Base-by-base conservation (phyloP, 2,797 vertebrate genomes). In the Anabacerthia variegaticeps region DNA sequence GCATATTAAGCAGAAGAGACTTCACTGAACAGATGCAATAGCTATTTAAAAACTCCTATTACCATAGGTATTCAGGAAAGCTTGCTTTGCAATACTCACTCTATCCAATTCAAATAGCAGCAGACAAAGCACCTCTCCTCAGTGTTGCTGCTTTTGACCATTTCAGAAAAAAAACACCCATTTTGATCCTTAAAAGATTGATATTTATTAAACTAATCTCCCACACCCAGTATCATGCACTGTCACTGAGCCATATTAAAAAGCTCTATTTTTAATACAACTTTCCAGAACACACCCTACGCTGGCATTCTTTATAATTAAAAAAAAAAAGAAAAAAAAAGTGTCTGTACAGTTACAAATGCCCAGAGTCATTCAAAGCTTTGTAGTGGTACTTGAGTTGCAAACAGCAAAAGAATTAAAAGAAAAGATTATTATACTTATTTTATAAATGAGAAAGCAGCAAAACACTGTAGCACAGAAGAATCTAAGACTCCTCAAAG, bases 1-100 rank as follows among this genome's bases (percentile, higher is more conserved):
- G n/a, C 75, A 91, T 79, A 96, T 84, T 81, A 94, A 94, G 65
- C 59, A 91, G 83, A 84, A 92, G 85, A 97, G 69, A 81, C 80
- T 95, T 93, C 68, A 80, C 72, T 80, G 94, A 96, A 94, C 95
- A 96, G 93, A 92, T 84, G 93, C 67, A 90, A 65, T 28, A 89
- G 92, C 90, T 95, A 91, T 90, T 92, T 88, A 94, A 96, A 95
- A 94, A 59, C 37, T 95, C 36, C 26, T 83, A 75, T 79, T 95
- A 95, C 75, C 27, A 26, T 8, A 90, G 88, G 79, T 76, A 93
- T 68, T 92, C 67, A 93, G 91, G 49, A 97, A 95, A 86, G 88
- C 85, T 93, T 91, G 91, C 88, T 92, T 56, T 77, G 78, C 85
- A 93, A 92, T 96, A 91, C 28, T 43, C 22, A 61, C 62, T 67